Percentiles rank a stretch among this genome's conserved stretches.
Conservation (phyloP, 1,140 invertebrate species). For the Leptonema lineaticorne region DNA sequence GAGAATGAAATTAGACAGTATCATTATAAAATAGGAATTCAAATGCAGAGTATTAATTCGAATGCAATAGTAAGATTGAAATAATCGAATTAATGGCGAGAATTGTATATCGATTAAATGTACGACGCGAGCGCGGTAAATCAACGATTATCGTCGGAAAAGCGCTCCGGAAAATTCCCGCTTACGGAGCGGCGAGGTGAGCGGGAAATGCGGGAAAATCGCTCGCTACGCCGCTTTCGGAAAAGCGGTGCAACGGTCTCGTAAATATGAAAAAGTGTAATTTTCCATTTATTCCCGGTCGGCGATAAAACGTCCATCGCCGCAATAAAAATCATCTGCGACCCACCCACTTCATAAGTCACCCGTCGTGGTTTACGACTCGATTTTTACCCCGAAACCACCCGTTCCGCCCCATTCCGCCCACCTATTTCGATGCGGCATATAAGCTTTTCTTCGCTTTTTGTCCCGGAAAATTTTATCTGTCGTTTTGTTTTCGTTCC, state of each 20-base stretch:
- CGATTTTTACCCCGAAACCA: neutral
- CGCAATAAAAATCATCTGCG: constrained; percentile 40
- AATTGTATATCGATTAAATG: too few species aligned
- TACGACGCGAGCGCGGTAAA: too few species aligned
- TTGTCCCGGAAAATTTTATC: too few species aligned
- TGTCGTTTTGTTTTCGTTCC: too few species aligned
- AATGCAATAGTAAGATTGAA: too few species aligned
- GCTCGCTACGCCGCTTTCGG: neutral
- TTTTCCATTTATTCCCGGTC: constrained; percentile 37
- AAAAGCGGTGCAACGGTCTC: constrained; percentile 32
- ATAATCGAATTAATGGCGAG: too few species aligned
- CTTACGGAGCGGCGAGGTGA: neutral
- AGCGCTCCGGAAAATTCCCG: neutral
- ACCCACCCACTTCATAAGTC: constrained; percentile 20
- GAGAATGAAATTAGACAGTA: too few species aligned
- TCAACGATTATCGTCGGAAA: too few species aligned
- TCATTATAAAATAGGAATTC: too few species aligned
- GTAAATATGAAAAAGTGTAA: constrained; percentile 40
- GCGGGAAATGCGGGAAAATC: neutral
- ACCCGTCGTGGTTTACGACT: constrained; percentile 11
- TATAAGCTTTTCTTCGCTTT: too few species aligned
- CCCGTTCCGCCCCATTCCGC: neutral
- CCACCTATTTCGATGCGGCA: too few species aligned
- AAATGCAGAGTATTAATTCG: too few species aligned
- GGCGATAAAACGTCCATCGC: constrained; percentile 38